Percentiles rank a stretch among this genome's conserved stretches.
These are phyloP conservation scores for Ptiloglossa arizonensis DNA, from an alignment of 1,140 invertebrate genomes.

Conservation along the genomic window DNA sequence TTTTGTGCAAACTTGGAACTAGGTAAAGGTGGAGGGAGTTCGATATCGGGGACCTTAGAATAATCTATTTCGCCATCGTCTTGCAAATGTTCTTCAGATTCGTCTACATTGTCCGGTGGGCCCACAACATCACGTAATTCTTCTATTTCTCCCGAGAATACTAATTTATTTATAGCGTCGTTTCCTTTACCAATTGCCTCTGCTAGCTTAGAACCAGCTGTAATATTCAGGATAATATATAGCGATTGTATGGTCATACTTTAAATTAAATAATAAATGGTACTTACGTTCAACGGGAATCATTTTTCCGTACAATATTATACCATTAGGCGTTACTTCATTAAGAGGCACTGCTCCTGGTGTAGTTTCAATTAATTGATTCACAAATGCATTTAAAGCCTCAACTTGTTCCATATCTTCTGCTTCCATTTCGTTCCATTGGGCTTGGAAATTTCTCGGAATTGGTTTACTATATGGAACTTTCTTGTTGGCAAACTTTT, in stretches of 20 bases:
- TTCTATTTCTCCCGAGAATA: conserved; percentile 89
- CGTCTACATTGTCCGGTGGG: conserved; percentile 84
- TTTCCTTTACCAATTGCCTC: conserved; percentile 89
- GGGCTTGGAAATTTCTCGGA: conserved; percentile 96
- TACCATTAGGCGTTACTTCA: conserved; percentile 88
- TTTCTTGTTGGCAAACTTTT: conserved; percentile 87
- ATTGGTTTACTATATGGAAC: conserved; percentile 97
- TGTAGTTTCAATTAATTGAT: conserved; percentile 87
- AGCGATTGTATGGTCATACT: neutral
- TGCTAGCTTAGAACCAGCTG: conserved; percentile 88
- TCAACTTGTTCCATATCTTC: conserved; percentile 83
- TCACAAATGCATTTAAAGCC: conserved; percentile 84
- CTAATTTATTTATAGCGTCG: conserved; percentile 88
- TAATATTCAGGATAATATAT: conserved; percentile 61
- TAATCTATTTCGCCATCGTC: conserved; percentile 80
- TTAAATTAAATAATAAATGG: neutral
- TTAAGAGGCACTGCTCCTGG: conserved; percentile 87
- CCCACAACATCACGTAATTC: conserved; percentile 88
- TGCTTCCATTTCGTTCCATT: conserved; percentile 93
- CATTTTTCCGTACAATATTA: conserved; percentile 90
- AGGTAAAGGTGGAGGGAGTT: conserved; percentile 77
- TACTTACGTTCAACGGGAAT: conserved; percentile 87
- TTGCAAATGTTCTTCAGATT: conserved; percentile 83
- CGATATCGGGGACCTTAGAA: conserved; percentile 75
- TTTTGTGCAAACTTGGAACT: conserved; percentile 80